Conservation (phyloP, 2,888 invertebrate species). For the Ormyrus labotus region DNA sequence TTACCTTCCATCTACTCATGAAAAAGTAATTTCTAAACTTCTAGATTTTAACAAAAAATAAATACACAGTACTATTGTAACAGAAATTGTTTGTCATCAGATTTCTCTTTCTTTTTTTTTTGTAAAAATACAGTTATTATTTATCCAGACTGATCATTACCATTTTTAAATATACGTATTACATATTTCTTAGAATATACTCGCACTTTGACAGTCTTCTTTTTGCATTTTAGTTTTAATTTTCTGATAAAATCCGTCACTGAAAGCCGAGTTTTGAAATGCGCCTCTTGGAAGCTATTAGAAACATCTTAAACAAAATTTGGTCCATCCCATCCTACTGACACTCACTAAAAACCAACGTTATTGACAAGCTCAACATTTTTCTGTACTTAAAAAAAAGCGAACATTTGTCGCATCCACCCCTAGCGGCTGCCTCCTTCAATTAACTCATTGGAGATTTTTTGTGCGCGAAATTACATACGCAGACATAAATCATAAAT, state of each 20-base stretch:
- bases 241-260: constrained; percentile 38
- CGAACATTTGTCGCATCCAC: constrained; percentile 23
- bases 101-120: constrained; percentile 37
- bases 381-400: constrained; percentile 28
- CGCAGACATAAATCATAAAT: constrained; percentile 31
- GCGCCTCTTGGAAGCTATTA: constrained; percentile 44
- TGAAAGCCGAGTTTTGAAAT: constrained; percentile 44
- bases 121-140: constrained; percentile 51
- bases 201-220: constrained; percentile 41
- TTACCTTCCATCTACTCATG: constrained; percentile 21
- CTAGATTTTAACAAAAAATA: constrained; percentile 44
- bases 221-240: constrained; percentile 41
- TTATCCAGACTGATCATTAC: constrained; percentile 40
- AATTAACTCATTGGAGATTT: constrained; percentile 4
- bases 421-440: neutral
- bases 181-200: constrained; percentile 41
- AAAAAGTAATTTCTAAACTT: constrained; percentile 34
- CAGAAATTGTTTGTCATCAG: constrained; percentile 36
- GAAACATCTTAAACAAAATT: constrained; percentile 40
- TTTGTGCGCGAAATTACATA: constrained; percentile 33
- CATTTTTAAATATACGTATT: constrained; percentile 34
- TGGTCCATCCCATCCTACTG: constrained; percentile 43
- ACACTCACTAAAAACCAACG: constrained; percentile 37
- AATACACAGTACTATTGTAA: constrained; percentile 43
- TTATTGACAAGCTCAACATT: constrained; percentile 32